phyloP scores from a whole-genome alignment of 2,113 vertebrate genomes.

The Acanthochromis polyacanthus region DNA sequence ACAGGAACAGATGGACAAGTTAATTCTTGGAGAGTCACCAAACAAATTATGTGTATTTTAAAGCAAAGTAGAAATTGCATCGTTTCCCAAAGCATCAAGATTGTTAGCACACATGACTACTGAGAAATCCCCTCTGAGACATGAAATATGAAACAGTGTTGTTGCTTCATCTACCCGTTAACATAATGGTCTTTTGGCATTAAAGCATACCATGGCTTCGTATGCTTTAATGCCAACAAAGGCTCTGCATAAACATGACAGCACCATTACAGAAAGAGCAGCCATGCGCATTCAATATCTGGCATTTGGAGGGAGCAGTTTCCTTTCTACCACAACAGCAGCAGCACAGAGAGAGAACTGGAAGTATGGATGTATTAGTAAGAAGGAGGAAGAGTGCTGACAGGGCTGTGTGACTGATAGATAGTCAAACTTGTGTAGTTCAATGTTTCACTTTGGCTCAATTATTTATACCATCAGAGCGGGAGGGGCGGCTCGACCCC shows the following conservation, averaged over 20 bases:
- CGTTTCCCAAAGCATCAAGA: not conserved
- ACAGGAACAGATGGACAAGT: slow-evolving; percentile 62
- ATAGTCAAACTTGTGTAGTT: not conserved
- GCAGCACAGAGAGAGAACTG: too few species aligned
- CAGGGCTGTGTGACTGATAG: too few species aligned
- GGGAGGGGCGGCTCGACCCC: not conserved
- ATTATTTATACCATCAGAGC: not conserved
- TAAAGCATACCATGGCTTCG: not conserved
- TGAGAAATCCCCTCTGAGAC: slow-evolving; percentile 32
- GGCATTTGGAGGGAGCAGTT: too few species aligned
- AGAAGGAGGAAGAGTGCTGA: too few species aligned
- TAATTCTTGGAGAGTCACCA: slow-evolving; percentile 34
- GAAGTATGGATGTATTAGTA: too few species aligned
- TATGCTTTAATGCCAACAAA: too few species aligned
- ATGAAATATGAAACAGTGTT: not conserved
- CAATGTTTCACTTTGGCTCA: too few species aligned
- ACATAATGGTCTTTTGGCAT: not conserved
- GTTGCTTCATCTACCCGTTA: not conserved
- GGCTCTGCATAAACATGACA: too few species aligned
- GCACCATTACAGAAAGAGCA: too few species aligned
- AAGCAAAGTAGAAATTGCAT: slow-evolving; percentile 8
- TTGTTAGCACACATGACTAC: slow-evolving; percentile 2
- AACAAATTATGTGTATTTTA: slow-evolving; percentile 17
- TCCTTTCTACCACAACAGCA: too few species aligned
- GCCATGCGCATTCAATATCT: too few species aligned